phyloP scores from a whole-genome alignment of 2,797 vertebrate species.

The Centroberyx gerrardi region DNA sequence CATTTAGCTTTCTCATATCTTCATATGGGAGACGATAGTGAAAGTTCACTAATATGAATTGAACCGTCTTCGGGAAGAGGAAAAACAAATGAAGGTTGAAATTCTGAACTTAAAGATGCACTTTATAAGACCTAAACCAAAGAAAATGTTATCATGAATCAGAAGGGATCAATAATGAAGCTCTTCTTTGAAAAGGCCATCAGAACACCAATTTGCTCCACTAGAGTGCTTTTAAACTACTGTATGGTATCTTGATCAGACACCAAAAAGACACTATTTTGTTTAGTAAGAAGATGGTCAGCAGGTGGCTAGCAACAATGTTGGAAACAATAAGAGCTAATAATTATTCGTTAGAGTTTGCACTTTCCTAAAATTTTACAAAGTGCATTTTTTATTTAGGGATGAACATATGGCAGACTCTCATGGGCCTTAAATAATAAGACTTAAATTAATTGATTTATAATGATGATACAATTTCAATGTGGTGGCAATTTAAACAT shows the following conservation, averaged over 20 bases:
- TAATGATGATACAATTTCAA: neutral
- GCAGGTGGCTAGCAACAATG: no score
- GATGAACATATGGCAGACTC: no score
- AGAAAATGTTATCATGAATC: neutral
- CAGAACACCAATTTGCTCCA: no score
- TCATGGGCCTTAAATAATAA: neutral
- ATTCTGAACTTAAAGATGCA: neutral
- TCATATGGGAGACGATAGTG: neutral
- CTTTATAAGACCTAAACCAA: neutral
- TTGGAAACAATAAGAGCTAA: no score
- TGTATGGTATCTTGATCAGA: neutral
- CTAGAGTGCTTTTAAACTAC: neutral
- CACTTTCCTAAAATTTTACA: neutral
- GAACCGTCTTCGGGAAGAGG: neutral
- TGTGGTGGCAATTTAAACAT: constrained; percentile 22
- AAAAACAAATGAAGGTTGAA: constrained; percentile 10
- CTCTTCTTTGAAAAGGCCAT: neutral
- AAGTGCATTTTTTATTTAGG: neutral
- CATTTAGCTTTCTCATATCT: constrained; percentile 1
- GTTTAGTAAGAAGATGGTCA: no score
- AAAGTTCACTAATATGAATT: constrained; percentile 9
- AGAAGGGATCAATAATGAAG: neutral
- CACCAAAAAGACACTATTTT: neutral
- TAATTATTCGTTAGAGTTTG: no score
- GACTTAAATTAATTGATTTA: no score